These are phyloP conservation scores for Dromococcyx pavoninus DNA, from an alignment of 2,797 vertebrate species.

Conservation along the genomic window DNA sequence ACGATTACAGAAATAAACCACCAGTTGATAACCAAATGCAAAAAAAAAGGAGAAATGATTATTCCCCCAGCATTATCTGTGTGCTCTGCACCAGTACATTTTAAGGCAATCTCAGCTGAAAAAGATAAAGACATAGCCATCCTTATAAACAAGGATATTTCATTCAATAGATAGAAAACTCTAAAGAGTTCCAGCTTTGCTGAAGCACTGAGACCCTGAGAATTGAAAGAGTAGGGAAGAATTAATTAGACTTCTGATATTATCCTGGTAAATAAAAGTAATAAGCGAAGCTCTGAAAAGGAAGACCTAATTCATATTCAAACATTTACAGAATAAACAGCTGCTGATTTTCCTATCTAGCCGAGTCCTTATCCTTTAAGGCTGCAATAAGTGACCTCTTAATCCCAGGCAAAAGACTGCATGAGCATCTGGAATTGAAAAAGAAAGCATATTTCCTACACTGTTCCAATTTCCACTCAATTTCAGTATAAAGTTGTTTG, in stretches of 20 bases:
- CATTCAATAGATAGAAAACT: slow-evolving; percentile 60
- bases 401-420: slow-evolving; percentile 43
- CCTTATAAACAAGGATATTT: slow-evolving; percentile 61
- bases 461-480: slow-evolving; percentile 56
- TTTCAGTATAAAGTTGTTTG: slow-evolving; percentile 43
- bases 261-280: slow-evolving; percentile 68
- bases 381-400: slow-evolving; percentile 67
- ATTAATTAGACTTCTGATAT: slow-evolving; percentile 65
- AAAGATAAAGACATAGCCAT: slow-evolving; percentile 55
- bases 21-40: slow-evolving; percentile 26
- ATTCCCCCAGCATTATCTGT: slow-evolving; percentile 28
- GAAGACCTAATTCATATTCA: slow-evolving; percentile 63
- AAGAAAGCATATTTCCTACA: slow-evolving; percentile 49
- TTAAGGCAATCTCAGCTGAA: slow-evolving; percentile 53
- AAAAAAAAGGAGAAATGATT: neutral
- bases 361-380: slow-evolving; percentile 46
- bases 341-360: slow-evolving; percentile 23
- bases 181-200: slow-evolving; percentile 45
- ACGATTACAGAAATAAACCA: slow-evolving; percentile 34
- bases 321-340: slow-evolving; percentile 73
- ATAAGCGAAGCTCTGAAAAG: slow-evolving; percentile 29
- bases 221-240: slow-evolving; percentile 43
- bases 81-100: slow-evolving; percentile 16
- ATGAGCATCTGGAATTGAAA: slow-evolving; percentile 61
- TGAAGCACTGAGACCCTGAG: slow-evolving; percentile 40